These are phyloP conservation scores for Tanytarsus gracilentus DNA, from an alignment of 2,888 invertebrate species.

Conservation along the genomic window DNA sequence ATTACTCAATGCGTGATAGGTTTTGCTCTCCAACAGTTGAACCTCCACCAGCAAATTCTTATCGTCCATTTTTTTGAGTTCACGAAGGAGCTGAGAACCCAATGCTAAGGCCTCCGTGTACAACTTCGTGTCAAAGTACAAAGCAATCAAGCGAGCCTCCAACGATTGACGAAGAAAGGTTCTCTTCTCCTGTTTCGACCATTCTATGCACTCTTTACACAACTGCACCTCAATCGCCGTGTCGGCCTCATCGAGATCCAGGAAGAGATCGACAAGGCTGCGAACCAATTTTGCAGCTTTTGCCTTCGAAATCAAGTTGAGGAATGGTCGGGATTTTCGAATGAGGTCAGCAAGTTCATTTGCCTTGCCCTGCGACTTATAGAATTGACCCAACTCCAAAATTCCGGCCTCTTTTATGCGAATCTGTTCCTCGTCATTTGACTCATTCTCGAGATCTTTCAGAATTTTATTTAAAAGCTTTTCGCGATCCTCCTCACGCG, in stretches of 20 bases:
- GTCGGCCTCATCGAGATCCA: constrained; percentile 93
- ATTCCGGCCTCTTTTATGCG: constrained; percentile 90
- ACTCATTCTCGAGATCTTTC: constrained; percentile 60
- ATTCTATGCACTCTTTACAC: constrained; percentile 97
- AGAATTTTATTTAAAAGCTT: constrained; percentile 67
- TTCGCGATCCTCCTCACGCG: constrained; percentile 61
- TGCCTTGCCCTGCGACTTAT: constrained; percentile 89
- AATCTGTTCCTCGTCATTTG: constrained; percentile 84
- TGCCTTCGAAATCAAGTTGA: constrained; percentile 92
- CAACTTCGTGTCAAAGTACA: constrained; percentile 88
- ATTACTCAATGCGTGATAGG: constrained; percentile 95
- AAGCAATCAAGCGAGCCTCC: constrained; percentile 87
- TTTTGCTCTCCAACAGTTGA: constrained; percentile 95
- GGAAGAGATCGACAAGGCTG: constrained; percentile 91
- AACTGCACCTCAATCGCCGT: constrained; percentile 90
- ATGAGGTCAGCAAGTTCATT: constrained; percentile 87
- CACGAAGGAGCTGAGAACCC: constrained; percentile 79
- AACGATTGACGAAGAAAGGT: constrained; percentile 94
- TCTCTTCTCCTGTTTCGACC: constrained; percentile 96
- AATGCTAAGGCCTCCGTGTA: constrained; percentile 76
- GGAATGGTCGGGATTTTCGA: constrained; percentile 89
- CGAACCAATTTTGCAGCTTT: constrained; percentile 98
- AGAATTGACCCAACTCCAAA: constrained; percentile 80
- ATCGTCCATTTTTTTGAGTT: constrained; percentile 97
- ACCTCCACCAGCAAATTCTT: constrained; percentile 98